These are phyloP conservation scores for Hydroisotoma schaefferi DNA, from an alignment of 2,888 invertebrate genomes.

Conservation along the genomic window DNA sequence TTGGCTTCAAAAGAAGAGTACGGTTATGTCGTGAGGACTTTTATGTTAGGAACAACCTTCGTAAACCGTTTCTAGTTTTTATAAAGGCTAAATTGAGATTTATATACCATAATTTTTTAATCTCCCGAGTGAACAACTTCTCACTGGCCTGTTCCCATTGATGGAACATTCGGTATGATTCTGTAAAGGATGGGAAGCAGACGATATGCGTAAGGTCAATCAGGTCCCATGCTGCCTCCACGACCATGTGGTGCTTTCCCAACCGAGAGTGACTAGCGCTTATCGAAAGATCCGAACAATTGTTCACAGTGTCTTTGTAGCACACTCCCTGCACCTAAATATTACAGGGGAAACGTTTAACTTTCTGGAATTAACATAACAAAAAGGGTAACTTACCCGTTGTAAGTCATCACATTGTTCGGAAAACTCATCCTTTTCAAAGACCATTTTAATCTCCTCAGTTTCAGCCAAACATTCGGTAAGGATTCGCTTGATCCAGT, in stretches of 20 bases:
- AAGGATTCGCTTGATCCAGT: conserved; percentile 31
- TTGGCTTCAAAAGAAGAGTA: too few species aligned
- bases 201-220: conserved; percentile 31
- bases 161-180: conserved; percentile 30
- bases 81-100: not conserved
- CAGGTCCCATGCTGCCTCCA: conserved; percentile 38
- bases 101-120: conserved; percentile 33
- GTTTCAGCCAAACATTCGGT: conserved; percentile 19
- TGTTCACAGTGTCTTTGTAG: not conserved
- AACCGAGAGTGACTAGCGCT: conserved; percentile 15
- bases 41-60: too few species aligned
- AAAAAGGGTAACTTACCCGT: conserved; percentile 15
- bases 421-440: not conserved
- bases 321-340: conserved; percentile 18
- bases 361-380: too few species aligned
- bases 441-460: conserved; percentile 5
- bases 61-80: too few species aligned
- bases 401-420: conserved; percentile 22
- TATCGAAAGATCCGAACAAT: conserved; percentile 20
- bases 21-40: too few species aligned
- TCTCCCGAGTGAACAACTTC: conserved; percentile 36
- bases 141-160: conserved; percentile 42
- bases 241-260: conserved; percentile 30
- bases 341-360: not conserved
- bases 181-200: conserved; percentile 27